Percentiles rank a stretch among this genome's conserved stretches.
Evolutionary conservation across 2,888 invertebrate genomes (phyloP).

Genomic region (Rhorus exstirpatorius): DNA sequence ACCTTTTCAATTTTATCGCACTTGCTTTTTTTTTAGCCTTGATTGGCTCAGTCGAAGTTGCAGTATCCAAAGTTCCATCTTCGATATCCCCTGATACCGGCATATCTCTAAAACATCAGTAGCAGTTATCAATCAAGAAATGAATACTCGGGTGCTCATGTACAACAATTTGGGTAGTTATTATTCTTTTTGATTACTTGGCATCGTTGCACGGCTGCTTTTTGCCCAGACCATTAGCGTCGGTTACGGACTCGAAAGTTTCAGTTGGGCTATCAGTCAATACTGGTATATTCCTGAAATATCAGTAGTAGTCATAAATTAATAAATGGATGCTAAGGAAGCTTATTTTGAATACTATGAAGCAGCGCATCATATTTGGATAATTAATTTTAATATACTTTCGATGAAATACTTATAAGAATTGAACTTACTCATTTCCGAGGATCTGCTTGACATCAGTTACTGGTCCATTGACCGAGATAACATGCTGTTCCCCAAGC

Average conservation of each 20-base stretch:
- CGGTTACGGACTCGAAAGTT: no score
- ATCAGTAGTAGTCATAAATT: not conserved
- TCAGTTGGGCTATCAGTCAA: no score
- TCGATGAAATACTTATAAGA: not conserved
- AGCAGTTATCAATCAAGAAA: not conserved
- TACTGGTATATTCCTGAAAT: not conserved
- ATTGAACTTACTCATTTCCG: not conserved
- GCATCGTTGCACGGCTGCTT: no score
- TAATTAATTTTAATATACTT: no score
- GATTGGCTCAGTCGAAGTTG: no score
- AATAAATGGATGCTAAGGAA: not conserved
- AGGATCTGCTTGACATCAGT: not conserved
- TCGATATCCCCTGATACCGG: not conserved
- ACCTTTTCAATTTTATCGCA: no score
- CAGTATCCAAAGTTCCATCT: not conserved
- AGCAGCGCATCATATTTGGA: no score
- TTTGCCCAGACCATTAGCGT: no score
- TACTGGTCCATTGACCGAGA: not conserved
- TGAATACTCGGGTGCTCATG: not conserved
- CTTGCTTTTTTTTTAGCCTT: no score
- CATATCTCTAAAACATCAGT: not conserved
- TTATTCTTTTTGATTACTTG: no score
- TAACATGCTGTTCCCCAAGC: not conserved
- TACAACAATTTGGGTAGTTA: no score
- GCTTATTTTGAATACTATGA: no score